Percentiles rank a stretch among this genome's conserved stretches.
Evolutionary conservation across 2,888 invertebrate species (phyloP).

Genomic region (Lasioglossum pauxillum): DNA sequence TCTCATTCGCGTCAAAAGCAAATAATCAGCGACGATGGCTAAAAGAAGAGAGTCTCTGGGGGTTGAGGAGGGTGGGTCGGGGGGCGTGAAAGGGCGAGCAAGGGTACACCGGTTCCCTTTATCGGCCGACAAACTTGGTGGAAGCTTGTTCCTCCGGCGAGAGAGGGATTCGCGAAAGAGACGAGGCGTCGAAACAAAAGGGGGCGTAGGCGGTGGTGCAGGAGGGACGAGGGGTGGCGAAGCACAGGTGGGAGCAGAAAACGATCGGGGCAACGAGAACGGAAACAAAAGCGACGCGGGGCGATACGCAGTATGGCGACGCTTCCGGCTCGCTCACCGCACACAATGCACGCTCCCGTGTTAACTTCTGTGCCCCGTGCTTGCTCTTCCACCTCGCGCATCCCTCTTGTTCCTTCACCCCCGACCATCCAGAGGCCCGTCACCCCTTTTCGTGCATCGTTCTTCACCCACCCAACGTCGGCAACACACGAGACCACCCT

Average conservation of each 20-base stretch:
- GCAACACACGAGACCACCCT: conserved; percentile 38
- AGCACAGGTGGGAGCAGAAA: conserved; percentile 65
- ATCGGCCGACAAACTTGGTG: conserved; percentile 52
- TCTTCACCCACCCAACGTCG: conserved; percentile 48
- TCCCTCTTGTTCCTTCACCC: conserved; percentile 11
- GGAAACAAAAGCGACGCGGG: conserved; percentile 79
- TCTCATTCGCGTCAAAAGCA: conserved; percentile 15
- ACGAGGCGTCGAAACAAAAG: conserved; percentile 71
- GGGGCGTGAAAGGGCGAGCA: conserved; percentile 1
- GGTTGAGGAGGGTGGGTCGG: background rate
- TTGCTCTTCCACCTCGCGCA: conserved; percentile 56
- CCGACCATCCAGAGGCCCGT: background rate
- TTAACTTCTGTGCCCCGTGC: conserved; percentile 77
- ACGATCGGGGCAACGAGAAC: conserved; percentile 76
- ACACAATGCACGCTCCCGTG: conserved; percentile 83
- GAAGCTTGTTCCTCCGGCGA: conserved; percentile 30
- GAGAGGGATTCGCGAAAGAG: conserved; percentile 62
- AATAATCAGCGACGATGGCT: conserved; percentile 15
- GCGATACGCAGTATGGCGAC: conserved; percentile 83
- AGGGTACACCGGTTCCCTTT: conserved; percentile 47
- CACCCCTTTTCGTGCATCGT: conserved; percentile 49
- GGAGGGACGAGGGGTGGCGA: conserved; percentile 24
- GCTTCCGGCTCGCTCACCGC: conserved; percentile 84
- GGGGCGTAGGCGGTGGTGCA: conserved; percentile 48
- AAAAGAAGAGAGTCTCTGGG: background rate